These are phyloP conservation scores for Enteromius paludinosus DNA, from an alignment of 2,797 vertebrate species.

Conservation along the genomic window DNA sequence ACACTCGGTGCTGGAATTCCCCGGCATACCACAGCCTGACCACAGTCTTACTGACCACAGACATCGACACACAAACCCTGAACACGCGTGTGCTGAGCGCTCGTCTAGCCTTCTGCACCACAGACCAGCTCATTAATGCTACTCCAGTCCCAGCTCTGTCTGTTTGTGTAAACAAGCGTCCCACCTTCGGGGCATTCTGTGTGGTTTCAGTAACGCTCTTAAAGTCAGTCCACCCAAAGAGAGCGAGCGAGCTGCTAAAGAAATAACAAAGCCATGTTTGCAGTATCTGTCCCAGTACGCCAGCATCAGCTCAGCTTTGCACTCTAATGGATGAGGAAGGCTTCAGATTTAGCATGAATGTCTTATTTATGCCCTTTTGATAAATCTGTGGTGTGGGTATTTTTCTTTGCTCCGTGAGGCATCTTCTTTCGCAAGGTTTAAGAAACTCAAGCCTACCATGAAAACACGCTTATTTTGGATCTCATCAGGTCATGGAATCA, in stretches of 20 bases:
- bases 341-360: conserved; percentile 62
- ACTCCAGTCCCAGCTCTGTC: background rate
- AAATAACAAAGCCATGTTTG: no score
- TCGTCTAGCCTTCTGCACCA: conserved; percentile 12
- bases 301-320: conserved; percentile 56
- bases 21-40: conserved; percentile 45
- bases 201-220: conserved; percentile 13
- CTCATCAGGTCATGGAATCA: conserved; percentile 10
- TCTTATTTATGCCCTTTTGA: conserved; percentile 63
- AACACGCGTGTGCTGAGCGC: background rate
- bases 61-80: conserved; percentile 26
- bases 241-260: conserved; percentile 6
- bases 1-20: conserved; percentile 56
- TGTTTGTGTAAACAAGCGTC: conserved; percentile 35
- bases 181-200: background rate
- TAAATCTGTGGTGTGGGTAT: conserved; percentile 58
- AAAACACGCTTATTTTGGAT: conserved; percentile 36
- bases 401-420: conserved; percentile 61
- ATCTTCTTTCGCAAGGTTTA: conserved; percentile 61
- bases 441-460: conserved; percentile 57
- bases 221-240: conserved; percentile 38
- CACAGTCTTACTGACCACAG: conserved; percentile 35
- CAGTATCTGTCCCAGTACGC: conserved; percentile 42
- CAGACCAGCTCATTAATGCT: conserved; percentile 16
- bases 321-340: conserved; percentile 30